Evolutionary conservation across 2,797 vertebrate genomes (phyloP).

Genomic region (Sarcophilus harrisii): DNA sequence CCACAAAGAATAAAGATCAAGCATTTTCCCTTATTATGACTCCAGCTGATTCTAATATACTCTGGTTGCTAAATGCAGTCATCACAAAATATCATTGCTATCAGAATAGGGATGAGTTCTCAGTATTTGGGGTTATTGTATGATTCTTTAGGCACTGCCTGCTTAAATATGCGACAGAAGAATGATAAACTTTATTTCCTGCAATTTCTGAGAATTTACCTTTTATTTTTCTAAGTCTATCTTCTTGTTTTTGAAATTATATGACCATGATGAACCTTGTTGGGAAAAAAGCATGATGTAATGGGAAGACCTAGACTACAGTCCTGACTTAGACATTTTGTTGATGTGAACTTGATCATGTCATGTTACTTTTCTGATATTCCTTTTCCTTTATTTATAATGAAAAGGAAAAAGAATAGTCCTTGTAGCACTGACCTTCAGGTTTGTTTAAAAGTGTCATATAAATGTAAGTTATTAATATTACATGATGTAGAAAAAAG

Average conservation of each 20-base stretch:
- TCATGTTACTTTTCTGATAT: neutral
- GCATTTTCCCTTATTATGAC: too few relatives aligned
- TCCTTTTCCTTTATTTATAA: neutral
- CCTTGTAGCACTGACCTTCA: neutral
- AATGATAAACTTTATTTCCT: neutral
- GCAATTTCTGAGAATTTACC: neutral
- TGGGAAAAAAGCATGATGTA: neutral
- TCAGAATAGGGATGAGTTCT: neutral
- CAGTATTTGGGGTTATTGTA: neutral
- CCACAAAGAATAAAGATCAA: too few relatives aligned
- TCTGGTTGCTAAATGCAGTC: too few relatives aligned
- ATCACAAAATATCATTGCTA: neutral
- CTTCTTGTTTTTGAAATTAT: neutral
- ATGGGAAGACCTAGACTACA: neutral
- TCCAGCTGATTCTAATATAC: too few relatives aligned
- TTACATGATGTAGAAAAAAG: neutral
- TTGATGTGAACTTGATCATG: neutral
- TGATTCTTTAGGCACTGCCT: neutral
- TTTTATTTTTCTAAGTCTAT: neutral
- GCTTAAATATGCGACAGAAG: neutral
- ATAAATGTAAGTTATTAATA: neutral
- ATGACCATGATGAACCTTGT: neutral
- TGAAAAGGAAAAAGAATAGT: neutral
- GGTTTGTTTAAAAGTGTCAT: neutral
- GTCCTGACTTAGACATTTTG: neutral